Base-by-base conservation (phyloP, 2,113 vertebrate species). In the Zingel zingel region DNA sequence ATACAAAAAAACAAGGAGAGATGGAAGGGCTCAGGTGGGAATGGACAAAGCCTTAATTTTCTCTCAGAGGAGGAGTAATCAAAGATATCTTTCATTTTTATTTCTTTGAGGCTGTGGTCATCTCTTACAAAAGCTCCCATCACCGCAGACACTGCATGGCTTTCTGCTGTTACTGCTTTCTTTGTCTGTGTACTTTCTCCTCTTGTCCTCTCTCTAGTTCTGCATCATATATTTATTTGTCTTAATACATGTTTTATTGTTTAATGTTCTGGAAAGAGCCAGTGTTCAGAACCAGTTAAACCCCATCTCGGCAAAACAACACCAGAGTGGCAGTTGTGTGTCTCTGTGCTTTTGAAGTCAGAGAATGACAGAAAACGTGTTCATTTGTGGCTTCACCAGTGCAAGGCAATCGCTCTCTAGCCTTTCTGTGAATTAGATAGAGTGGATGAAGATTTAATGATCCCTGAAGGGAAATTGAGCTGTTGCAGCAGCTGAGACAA, bases 371-470 rank as follows among this genome's bases (percentile, higher is more conserved):
- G 43, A 45, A 43, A 73, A 69, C 12, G 1, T 75, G 68, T 65
- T 66, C 16, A 66, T 74, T 71, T 45, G 79, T 25, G 64, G 66
- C 30, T 39, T 33, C 54, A 77, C 25, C 43, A 11, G n/a, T 50
- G 67, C 62, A 43, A 43, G 68, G 70, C 43, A 21, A 30, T 61
- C 62, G 50, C 25, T 45, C 61, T 61, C 19, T 39, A 3, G 48
- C 19, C 12, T 71, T 18, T 27, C 56, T 62, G 58, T 61, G 63
- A 81, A 70, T 54, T 25, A 78, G 58, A 68, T 16, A 6, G 57
- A 73, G 58, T 19, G 54, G 71, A 86, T 83, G 76, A 77, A 79
- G 58, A 74, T 83, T 74, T 83, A 88, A 88, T 81, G 83, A 83
- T 59, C 73, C 76, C 80, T 51, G 73, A 54, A 74, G 68, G 81